Evolutionary conservation across 2,797 vertebrate species (phyloP).

Genomic region (Anguilla megastoma): DNA sequence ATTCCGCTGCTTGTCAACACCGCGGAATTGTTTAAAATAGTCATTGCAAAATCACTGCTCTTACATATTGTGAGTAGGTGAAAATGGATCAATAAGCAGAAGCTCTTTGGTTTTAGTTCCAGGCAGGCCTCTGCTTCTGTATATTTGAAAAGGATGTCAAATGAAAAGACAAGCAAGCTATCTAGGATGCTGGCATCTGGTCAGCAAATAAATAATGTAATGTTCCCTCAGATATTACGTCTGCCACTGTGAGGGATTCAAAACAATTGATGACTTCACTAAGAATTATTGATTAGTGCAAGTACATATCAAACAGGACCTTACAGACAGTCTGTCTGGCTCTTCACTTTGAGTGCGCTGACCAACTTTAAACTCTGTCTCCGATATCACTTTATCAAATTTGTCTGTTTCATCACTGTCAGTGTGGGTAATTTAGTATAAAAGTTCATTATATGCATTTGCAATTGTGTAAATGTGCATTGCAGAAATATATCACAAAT

Average conservation of each 20-base stretch:
- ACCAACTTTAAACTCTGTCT: constrained; percentile 15
- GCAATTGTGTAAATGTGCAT: background rate
- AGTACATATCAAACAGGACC: constrained; percentile 20
- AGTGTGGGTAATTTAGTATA: background rate
- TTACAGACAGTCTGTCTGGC: background rate
- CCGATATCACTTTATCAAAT: constrained; percentile 1
- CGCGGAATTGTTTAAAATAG: background rate
- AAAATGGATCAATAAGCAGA: background rate
- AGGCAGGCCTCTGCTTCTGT: background rate
- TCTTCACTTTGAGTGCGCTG: constrained; percentile 8
- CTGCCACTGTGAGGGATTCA: constrained; percentile 9
- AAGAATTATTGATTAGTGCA: constrained; percentile 14
- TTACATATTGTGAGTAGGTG: background rate
- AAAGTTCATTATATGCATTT: background rate
- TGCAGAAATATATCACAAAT: too few species aligned
- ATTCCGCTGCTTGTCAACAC: too few species aligned
- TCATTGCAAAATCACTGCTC: background rate
- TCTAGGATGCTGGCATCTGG: background rate
- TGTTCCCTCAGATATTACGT: background rate
- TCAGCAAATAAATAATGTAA: background rate
- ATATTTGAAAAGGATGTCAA: background rate
- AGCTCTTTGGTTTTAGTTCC: background rate
- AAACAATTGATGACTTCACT: background rate
- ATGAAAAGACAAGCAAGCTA: background rate
- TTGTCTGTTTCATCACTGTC: constrained; percentile 5